phyloP scores from a whole-genome alignment of 23 tunicate species.

The Ciona savignyi region DNA sequence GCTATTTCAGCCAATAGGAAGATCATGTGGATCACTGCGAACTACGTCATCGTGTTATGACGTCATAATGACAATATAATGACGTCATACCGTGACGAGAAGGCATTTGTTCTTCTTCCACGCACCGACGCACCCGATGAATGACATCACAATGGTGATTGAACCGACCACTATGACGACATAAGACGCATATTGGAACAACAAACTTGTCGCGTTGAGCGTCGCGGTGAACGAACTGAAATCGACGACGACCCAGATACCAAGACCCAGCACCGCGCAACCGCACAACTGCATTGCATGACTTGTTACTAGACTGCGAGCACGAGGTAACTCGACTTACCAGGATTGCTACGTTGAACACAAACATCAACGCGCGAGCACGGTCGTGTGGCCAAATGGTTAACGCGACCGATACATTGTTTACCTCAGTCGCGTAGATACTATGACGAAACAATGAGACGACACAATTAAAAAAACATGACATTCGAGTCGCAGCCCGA shows the following conservation, averaged over 20 bases:
- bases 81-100: constrained; percentile 16
- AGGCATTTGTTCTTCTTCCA: constrained; percentile 44
- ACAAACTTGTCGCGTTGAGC: neutral
- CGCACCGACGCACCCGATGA: constrained; percentile 31
- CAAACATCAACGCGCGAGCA: no score
- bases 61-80: no score
- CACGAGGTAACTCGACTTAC: no score
- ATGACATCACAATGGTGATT: constrained; percentile 12
- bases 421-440: no score
- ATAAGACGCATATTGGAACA: constrained; percentile 20
- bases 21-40: constrained; percentile 8
- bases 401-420: no score
- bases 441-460: no score
- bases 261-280: constrained; percentile 15
- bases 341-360: no score
- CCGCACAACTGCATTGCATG: constrained; percentile 41
- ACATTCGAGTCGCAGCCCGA: no score
- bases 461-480: no score
- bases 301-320: no score
- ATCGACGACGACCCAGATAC: constrained; percentile 38
- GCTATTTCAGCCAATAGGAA: constrained; percentile 44
- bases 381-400: no score
- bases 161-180: constrained; percentile 32
- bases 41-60: no score
- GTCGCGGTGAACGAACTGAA: constrained; percentile 14